Conservation (phyloP, 2,797 vertebrate genomes). For the Pristis pectinata region DNA sequence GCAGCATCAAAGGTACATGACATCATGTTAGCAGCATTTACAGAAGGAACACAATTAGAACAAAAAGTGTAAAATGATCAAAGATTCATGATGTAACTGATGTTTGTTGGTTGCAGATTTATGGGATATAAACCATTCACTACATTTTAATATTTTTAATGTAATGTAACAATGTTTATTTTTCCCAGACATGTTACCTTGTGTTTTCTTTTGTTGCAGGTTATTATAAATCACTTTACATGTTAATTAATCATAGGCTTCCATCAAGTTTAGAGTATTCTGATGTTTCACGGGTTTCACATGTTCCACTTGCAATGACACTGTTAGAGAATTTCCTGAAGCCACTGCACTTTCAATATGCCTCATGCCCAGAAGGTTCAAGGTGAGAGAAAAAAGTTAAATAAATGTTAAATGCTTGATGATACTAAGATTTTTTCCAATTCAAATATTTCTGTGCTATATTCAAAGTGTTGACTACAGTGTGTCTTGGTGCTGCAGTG, state of each 20-base stretch:
- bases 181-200: neutral
- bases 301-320: slow-evolving; percentile 85
- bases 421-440: neutral
- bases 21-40: no score
- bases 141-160: neutral
- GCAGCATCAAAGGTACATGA: no score
- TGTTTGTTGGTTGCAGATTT: no score
- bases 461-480: neutral
- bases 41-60: no score
- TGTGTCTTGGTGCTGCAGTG: neutral
- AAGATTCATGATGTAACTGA: neutral
- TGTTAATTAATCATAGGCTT: slow-evolving; percentile 89
- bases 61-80: no score
- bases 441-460: neutral
- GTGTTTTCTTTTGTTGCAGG: slow-evolving; percentile 59
- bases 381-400: slow-evolving; percentile 60
- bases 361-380: slow-evolving; percentile 82
- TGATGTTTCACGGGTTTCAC: slow-evolving; percentile 76
- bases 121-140: neutral
- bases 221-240: slow-evolving; percentile 87
- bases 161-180: neutral
- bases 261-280: slow-evolving; percentile 90
- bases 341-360: slow-evolving; percentile 97
- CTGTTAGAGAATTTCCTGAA: slow-evolving; percentile 93
- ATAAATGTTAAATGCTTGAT: neutral